These are phyloP conservation scores for Coendou prehensilis DNA, from an alignment of 2,797 vertebrate genomes.

Conservation along the genomic window DNA sequence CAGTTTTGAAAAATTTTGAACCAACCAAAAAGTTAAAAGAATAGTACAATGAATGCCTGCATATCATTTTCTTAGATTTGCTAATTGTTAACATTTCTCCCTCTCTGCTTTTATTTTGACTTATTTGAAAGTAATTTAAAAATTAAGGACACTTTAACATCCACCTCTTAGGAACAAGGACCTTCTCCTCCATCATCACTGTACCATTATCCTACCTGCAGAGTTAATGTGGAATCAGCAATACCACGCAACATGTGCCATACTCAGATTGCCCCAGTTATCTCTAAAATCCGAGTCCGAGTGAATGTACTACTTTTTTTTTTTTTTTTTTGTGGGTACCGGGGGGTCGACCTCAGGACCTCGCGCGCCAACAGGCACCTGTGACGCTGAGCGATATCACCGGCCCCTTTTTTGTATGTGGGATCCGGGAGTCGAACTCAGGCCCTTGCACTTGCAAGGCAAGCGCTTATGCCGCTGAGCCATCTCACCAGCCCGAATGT, in stretches of 20 bases:
- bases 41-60: not conserved
- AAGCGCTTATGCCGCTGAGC: too few relatives aligned
- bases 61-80: not conserved
- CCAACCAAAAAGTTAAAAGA: not conserved
- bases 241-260: not conserved
- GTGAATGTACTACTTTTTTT: not conserved
- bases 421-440: too few relatives aligned
- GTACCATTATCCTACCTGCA: not conserved
- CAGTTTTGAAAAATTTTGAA: constrained; percentile 29
- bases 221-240: not conserved
- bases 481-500: too few relatives aligned
- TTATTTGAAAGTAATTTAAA: constrained; percentile 47
- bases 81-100: constrained; percentile 1
- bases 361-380: too few relatives aligned
- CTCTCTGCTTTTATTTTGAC: constrained; percentile 41
- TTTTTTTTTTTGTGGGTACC: too few relatives aligned
- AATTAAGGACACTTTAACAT: not conserved
- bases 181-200: not conserved
- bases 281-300: not conserved
- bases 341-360: too few relatives aligned
- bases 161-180: constrained; percentile 1
- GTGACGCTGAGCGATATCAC: too few relatives aligned
- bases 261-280: not conserved
- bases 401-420: too few relatives aligned
- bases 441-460: too few relatives aligned